A percentile compares a stretch with the other conserved stretches of the same genome.
These are phyloP conservation scores for Notarius lentiginosus DNA, from an alignment of 2,113 vertebrate genomes.

Conservation along the genomic window DNA sequence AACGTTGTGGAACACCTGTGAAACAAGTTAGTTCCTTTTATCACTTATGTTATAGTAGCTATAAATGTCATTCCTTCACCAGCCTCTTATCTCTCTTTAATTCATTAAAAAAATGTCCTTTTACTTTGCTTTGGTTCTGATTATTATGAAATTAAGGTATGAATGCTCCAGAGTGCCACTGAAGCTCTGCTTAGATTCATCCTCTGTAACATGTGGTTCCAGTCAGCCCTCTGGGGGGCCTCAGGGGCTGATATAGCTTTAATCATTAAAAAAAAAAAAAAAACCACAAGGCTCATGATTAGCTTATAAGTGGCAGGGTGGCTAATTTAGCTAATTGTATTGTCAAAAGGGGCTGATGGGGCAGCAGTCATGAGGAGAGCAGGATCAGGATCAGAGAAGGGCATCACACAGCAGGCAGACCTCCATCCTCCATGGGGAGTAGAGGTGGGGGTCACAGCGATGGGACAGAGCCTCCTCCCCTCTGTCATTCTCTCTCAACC, in stretches of 20 bases:
- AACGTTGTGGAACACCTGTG: neutral
- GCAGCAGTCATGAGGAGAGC: slow-evolving; percentile 43
- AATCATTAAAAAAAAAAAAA: slow-evolving; percentile 60
- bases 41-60: neutral
- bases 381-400: slow-evolving; percentile 46
- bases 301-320: slow-evolving; percentile 72
- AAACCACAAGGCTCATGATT: slow-evolving; percentile 68
- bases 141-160: slow-evolving; percentile 62
- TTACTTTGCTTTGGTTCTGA: slow-evolving; percentile 50
- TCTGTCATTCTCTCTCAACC: slow-evolving; percentile 50
- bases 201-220: slow-evolving; percentile 5
- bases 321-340: slow-evolving; percentile 78
- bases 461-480: neutral
- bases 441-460: slow-evolving; percentile 5
- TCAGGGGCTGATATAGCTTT: slow-evolving; percentile 62
- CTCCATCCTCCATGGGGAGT: slow-evolving; percentile 25
- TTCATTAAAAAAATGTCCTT: neutral
- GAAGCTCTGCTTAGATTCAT: neutral
- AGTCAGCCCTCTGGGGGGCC: slow-evolving; percentile 52
- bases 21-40: neutral
- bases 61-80: neutral
- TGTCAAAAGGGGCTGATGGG: slow-evolving; percentile 66
- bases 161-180: slow-evolving; percentile 38
- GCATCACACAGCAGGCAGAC: slow-evolving; percentile 39
- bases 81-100: neutral